phyloP scores from a whole-genome alignment of 2,888 invertebrate genomes.

The Metalampra italica region DNA sequence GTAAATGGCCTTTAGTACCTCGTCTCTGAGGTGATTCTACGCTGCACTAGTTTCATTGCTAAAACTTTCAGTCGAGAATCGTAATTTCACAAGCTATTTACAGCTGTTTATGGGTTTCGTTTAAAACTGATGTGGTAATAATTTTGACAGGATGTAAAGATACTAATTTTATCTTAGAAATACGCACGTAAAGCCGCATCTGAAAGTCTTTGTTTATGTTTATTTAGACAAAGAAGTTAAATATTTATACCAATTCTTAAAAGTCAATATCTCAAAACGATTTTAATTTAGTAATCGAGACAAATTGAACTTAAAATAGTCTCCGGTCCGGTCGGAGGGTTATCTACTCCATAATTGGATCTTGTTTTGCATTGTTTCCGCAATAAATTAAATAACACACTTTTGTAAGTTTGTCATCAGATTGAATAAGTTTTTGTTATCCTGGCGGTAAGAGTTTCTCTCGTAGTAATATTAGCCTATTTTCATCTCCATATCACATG shows the following conservation, averaged over 20 bases:
- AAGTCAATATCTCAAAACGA: not conserved
- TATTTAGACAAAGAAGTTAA: not conserved
- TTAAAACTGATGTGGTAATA: not conserved
- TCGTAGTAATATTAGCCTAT: too few species aligned
- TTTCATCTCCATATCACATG: too few species aligned
- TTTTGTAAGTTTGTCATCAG: too few species aligned
- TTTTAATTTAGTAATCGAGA: constrained; percentile 13
- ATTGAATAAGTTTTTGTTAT: too few species aligned
- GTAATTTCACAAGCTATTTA: constrained; percentile 12
- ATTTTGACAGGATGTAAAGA: not conserved
- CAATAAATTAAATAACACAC: constrained; percentile 27
- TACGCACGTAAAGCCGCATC: too few species aligned
- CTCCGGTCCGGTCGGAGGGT: constrained; percentile 24
- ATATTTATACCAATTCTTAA: not conserved
- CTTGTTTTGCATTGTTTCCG: constrained; percentile 33
- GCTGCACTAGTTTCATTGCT: constrained; percentile 5
- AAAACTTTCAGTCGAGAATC: constrained; percentile 2
- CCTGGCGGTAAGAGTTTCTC: too few species aligned
- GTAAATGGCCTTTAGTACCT: constrained; percentile 12
- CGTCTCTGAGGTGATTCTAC: constrained; percentile 8
- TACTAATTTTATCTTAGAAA: too few species aligned
- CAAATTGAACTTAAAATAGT: constrained; percentile 27
- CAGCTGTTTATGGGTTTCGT: constrained; percentile 7
- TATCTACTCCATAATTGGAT: constrained; percentile 36
- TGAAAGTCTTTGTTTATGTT: too few species aligned